Conservation (phyloP, 2,797 vertebrate genomes). For the Florisuga fusca region DNA sequence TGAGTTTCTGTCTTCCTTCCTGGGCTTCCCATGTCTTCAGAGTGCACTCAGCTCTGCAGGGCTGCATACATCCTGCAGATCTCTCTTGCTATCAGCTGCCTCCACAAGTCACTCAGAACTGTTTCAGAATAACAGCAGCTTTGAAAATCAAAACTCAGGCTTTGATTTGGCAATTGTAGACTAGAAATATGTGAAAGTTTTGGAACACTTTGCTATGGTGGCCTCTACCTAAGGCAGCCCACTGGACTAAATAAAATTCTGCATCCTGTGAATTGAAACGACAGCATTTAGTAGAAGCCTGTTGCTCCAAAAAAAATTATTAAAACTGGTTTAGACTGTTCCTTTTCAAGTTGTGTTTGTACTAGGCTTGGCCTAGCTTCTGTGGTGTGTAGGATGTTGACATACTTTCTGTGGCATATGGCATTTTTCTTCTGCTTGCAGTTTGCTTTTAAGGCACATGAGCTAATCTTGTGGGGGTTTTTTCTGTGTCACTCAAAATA, state of each 20-base stretch:
- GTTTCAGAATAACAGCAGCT: not conserved
- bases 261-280: not conserved
- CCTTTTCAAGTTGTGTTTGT: not conserved
- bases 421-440: not conserved
- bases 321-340: not conserved
- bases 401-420: not conserved
- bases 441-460: not conserved
- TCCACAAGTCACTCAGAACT: not conserved
- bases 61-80: not conserved
- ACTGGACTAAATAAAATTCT: not conserved
- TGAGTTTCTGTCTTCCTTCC: not conserved
- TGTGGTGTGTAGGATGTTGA: not conserved
- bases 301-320: not conserved
- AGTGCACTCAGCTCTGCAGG: not conserved
- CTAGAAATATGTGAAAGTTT: not conserved
- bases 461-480: not conserved
- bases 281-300: not conserved
- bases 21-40: not conserved
- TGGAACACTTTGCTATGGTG: not conserved
- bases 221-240: not conserved
- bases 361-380: not conserved
- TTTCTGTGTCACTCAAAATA: not conserved
- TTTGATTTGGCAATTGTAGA: not conserved
- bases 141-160: not conserved
- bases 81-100: not conserved